Evolutionary conservation across 2,888 invertebrate genomes (phyloP).

Genomic region (Monoplex corrugatus): DNA sequence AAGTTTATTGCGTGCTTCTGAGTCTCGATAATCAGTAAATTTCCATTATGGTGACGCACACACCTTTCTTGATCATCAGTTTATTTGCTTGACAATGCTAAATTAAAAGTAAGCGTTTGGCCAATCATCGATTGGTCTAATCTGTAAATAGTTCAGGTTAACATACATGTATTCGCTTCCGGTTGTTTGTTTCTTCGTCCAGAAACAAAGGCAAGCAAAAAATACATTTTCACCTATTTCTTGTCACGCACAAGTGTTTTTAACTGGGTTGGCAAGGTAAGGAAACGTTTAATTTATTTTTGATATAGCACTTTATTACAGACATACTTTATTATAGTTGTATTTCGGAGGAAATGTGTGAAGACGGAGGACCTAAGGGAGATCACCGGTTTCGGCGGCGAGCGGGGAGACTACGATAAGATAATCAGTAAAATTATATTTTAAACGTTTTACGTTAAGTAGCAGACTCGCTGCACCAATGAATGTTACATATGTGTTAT

Average conservation of each 20-base stretch:
- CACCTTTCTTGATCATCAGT: background rate
- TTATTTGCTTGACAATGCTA: background rate
- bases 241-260: background rate
- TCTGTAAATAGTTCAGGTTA: background rate
- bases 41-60: background rate
- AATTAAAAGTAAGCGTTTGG: background rate
- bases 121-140: constrained; percentile 12
- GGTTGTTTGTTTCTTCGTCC: background rate
- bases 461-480: background rate
- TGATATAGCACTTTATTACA: background rate
- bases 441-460: background rate
- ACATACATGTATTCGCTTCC: background rate
- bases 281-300: background rate
- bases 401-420: background rate
- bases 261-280: background rate
- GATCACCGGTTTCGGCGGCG: constrained; percentile 4
- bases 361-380: background rate
- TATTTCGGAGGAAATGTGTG: background rate
- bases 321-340: background rate
- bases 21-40: background rate
- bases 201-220: constrained; percentile 31
- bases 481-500: background rate
- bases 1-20: background rate
- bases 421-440: background rate
- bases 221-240: background rate